Evolutionary conservation across 2,797 vertebrate species (phyloP).

Genomic region (Labroides dimidiatus): DNA sequence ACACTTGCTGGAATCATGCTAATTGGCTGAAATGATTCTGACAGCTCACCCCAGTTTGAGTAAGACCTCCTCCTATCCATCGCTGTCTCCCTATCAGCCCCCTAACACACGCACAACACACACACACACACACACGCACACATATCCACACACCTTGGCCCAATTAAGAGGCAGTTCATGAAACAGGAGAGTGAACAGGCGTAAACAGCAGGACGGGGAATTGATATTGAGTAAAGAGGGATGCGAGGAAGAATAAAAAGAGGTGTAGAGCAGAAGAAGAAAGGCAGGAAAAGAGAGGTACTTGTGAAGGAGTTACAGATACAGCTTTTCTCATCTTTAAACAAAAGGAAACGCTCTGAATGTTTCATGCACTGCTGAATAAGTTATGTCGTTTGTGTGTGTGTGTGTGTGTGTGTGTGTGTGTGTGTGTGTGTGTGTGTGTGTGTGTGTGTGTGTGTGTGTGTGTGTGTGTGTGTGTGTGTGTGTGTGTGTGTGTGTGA

Average conservation of each 20-base stretch:
- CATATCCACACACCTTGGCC: conserved; percentile 29
- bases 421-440: conserved; percentile 7
- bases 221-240: conserved; percentile 19
- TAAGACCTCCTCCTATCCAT: conserved; percentile 47
- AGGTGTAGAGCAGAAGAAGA: conserved; percentile 14
- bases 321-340: conserved; percentile 78
- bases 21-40: conserved; percentile 73
- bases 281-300: conserved; percentile 40
- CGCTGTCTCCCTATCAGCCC: conserved; percentile 1
- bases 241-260: conserved; percentile 14
- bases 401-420: conserved; percentile 25
- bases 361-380: conserved; percentile 78
- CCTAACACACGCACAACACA: not conserved
- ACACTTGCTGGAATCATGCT: conserved; percentile 65
- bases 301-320: conserved; percentile 59
- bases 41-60: conserved; percentile 66
- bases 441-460: conserved; percentile 28
- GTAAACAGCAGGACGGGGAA: conserved; percentile 24
- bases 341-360: conserved; percentile 75
- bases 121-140: not conserved
- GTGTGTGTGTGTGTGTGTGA: conserved; percentile 18
- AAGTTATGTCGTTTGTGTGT: conserved; percentile 58
- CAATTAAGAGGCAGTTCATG: conserved; percentile 48
- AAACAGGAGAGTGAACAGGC: conserved; percentile 17
- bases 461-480: conserved; percentile 5